A percentile compares a stretch with the other conserved stretches of the same genome.
These are phyloP conservation scores for Polia nebulosa DNA, from an alignment of 2,888 invertebrate genomes.

Conservation along the genomic window DNA sequence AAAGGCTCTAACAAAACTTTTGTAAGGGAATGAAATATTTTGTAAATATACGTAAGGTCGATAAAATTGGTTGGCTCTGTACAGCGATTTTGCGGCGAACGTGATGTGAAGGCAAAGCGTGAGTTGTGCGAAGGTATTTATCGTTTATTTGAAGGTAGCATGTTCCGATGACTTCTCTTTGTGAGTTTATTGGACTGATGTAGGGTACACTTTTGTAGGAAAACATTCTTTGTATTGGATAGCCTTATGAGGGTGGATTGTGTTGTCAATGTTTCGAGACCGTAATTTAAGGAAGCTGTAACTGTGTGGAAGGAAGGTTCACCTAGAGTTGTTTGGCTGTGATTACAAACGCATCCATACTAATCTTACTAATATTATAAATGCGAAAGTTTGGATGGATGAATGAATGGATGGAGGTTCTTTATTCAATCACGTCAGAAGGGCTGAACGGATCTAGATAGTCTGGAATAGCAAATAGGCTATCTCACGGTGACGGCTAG, in stretches of 20 bases:
- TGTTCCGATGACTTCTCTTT: slow-evolving; percentile 45
- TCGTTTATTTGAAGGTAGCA: slow-evolving; percentile 51
- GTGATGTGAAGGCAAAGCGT: slow-evolving; percentile 61
- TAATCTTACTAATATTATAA: no score
- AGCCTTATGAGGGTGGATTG: slow-evolving; percentile 7
- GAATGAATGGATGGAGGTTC: no score
- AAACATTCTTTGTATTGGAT: slow-evolving; percentile 35
- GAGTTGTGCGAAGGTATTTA: slow-evolving; percentile 48
- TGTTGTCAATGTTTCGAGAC: not conserved
- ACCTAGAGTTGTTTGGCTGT: no score
- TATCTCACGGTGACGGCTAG: no score
- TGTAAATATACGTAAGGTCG: slow-evolving; percentile 68
- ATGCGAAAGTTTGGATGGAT: no score
- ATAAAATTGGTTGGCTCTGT: slow-evolving; percentile 60
- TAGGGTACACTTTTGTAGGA: slow-evolving; percentile 7
- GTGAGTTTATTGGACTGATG: slow-evolving; percentile 37
- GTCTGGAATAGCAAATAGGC: no score
- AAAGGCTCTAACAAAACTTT: slow-evolving; percentile 72
- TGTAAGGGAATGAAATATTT: slow-evolving; percentile 68
- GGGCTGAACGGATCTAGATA: no score
- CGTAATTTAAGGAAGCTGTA: not conserved
- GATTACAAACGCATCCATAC: no score
- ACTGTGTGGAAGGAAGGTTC: no score
- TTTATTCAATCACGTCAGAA: no score
- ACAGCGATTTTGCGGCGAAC: slow-evolving; percentile 59